phyloP scores from a whole-genome alignment of 2,888 invertebrate species.

The Drepanosiphum platanoidis region DNA sequence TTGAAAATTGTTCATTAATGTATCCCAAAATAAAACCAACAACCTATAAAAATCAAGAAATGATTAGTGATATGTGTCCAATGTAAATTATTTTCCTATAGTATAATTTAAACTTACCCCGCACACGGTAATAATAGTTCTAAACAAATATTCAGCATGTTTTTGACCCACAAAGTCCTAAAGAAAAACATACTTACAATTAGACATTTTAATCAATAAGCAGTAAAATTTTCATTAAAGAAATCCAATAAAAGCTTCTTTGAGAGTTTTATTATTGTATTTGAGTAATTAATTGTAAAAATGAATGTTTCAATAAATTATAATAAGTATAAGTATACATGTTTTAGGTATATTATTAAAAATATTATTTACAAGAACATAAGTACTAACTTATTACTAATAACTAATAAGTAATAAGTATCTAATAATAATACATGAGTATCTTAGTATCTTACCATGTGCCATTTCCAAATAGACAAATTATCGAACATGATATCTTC shows the following conservation, averaged over 20 bases:
- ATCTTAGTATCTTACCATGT: conserved; percentile 45
- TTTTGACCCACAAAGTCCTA: conserved; percentile 92
- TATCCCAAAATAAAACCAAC: conserved; percentile 94
- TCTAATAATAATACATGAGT: too few species aligned
- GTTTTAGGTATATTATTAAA: too few species aligned
- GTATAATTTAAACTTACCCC: conserved; percentile 72
- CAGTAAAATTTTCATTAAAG: neutral
- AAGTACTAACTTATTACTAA: too few species aligned
- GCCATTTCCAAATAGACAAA: conserved; percentile 59
- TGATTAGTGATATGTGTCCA: conserved; percentile 38
- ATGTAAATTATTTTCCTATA: conserved; percentile 6
- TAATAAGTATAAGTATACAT: too few species aligned
- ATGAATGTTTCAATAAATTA: neutral
- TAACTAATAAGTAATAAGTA: too few species aligned
- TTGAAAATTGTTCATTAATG: conserved; percentile 93
- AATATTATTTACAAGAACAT: neutral
- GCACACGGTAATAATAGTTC: conserved; percentile 89
- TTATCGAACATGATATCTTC: conserved; percentile 41
- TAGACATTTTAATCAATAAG: neutral
- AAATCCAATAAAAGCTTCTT: neutral
- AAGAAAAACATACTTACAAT: conserved; percentile 64
- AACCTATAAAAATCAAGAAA: conserved; percentile 68
- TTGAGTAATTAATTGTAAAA: neutral
- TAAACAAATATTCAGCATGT: conserved; percentile 87
- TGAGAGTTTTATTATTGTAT: neutral